Base-by-base conservation (phyloP, 2,888 invertebrate genomes). In the Andrena fulva region DNA sequence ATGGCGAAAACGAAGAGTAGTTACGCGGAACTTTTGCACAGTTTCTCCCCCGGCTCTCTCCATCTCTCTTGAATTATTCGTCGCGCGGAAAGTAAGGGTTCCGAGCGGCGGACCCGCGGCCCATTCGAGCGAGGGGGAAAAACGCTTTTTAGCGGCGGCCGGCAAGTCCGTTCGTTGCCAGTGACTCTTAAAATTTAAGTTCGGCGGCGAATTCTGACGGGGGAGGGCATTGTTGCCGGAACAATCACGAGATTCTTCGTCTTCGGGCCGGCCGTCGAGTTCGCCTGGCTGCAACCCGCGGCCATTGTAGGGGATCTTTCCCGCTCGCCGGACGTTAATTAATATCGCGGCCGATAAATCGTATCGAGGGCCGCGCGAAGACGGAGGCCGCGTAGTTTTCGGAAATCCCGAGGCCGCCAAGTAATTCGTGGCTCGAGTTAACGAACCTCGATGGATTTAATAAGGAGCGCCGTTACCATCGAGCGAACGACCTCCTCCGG, bases 151-250 rank as follows among this genome's bases (percentile, higher is more conserved):
- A 74, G 48, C 67, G 48, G 76, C 67, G 77, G 80, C 79, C 77
- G 75, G 73, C 73, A 75, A 84, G 84, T 84, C 80, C 42, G 64
- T 80, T 84, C 78, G 85, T 24, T 80, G 68, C 42, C 80, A 70
- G 73, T 63, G 82, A 73, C 80, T 84, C 84, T 84, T 84, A 79
- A 84, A 84, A 80, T 84, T 80, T 80, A 84, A 84, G 84, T 84
- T 84, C 74, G 52, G 60, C 67, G 63, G 33, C 72, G 54, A 63
- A 76, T 66, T 77, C 66, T 29, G 31, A 48, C 60, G 42, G 70
- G 48, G 29, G 59, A 33, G 10, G 60, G 69, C 63, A 84, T 84
- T 84, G 84, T 84, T 75, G 67, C 33, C 68, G 72, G 84, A 84
- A 84, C 84, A 75, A 84, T 84, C 84, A 72, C 24, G 68, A 42